Base-by-base conservation (phyloP, 1,140 invertebrate genomes). In the Drosophila prosaltans region DNA sequence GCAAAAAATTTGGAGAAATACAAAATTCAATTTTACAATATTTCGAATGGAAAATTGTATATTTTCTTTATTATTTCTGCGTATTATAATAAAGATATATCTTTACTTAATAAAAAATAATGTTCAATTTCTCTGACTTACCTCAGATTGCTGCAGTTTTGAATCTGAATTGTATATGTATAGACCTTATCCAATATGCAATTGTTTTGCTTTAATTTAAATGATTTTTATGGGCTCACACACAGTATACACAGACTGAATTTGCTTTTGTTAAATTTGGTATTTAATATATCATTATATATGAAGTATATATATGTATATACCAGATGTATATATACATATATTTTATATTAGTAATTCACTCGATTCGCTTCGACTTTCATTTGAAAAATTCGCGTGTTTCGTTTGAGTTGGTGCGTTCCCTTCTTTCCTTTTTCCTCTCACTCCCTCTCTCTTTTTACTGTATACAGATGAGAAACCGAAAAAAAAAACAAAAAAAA, bases 331-430 rank as follows among this genome's bases (percentile, higher is more conserved):
- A 21, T 43, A 40, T 67, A 43, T 48, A 59, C 8, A 30, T 40
- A 59, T 69, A 69, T 69, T 65, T 71, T 60, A 59, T 48, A 28
- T 67, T 64, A 78, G 48, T 78, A 72, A 78, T 78, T 78, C 74
- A 78, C 69, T 67, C 74, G 69, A 65, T 62, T 45, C 39, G 48
- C 40, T 63, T 55, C 67, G 70, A 82, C 79, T 88, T 80, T 82
- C 77, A 72, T 81, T 82, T 78, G 71, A 69, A 78, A 81, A 65
- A 77, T 70, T 81, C 81, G 81, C 81, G 81, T 84, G 81, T 72
- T 88, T 68, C 72, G 69, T 45, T 73, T 78, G 70, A 73, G 36
- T 71, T 65, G 67, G 67, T 72, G 51, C 41, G 40, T 69, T 81
- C 60, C 28, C 76, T 59, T 65, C 24, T 40, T 67, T 69, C 21